Base-by-base conservation (phyloP, 2,113 vertebrate genomes). In the Pardalotus punctatus region DNA sequence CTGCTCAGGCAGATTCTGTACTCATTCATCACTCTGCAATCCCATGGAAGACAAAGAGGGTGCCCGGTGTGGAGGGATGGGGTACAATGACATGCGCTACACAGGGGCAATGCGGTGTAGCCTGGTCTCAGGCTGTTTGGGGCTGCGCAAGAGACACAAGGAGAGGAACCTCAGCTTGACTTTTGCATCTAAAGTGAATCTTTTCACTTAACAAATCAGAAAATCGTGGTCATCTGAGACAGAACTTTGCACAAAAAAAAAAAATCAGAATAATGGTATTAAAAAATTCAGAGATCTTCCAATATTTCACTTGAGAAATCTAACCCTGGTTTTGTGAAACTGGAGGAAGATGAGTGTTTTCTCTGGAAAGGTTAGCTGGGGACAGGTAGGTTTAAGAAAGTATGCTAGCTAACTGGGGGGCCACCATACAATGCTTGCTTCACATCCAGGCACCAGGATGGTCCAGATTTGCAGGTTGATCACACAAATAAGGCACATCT, bases 1-100 rank as follows among this genome's bases (percentile, higher is more conserved):
- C 56, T 58, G 45, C 82, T 61, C 92, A 58, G 71, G 51, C 38
- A 77, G 90, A 73, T 77, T 92, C 71, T 86, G 82, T 10, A 11
- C 58, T 96, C 88, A 93, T 94, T 95, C 95, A 94, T 88, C 94
- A 90, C 71, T 74, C 86, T 74, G 50, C 76, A 95, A 77, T 83
- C 38, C 86, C 80, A 73, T 0, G 0, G 76, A 86, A 90, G 80
- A 93, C 79, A 90, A 85, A 92, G 84, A 28, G 2, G 1, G 18
- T 38, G 74, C 54, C 50, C 0, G 3, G 35, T 65, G 90, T 0
- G 2, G 33, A 76, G 43, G 38, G 36, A 45, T 73, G 58, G 85
- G 64, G 36, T 20, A 62, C 48, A 54, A 4, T 2, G 1, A 35
- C 6, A 0, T 5, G 62, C 10, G 61, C 14, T 23, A 31, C 2